Evolutionary conservation across 2,888 invertebrate species (phyloP).

Genomic region (Abrostola triplasia): DNA sequence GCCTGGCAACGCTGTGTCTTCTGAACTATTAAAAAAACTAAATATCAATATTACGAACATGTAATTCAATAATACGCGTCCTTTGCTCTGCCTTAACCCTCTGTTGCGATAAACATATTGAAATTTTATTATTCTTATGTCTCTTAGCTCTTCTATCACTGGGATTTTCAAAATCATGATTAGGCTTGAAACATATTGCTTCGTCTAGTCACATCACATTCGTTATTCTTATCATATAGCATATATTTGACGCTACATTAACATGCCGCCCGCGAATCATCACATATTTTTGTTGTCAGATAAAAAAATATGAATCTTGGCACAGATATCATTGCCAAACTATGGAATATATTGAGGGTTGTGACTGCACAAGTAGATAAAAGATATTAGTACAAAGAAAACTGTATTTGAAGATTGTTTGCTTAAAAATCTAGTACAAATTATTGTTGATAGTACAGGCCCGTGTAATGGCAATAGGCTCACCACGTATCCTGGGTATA

Average conservation of each 20-base stretch:
- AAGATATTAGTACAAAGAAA: neutral
- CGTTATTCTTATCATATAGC: conserved; percentile 1
- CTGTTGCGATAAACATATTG: no score
- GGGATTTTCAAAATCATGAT: no score
- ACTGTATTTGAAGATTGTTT: no score
- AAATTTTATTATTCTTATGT: no score
- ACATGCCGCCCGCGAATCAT: conserved; percentile 2
- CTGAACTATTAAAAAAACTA: neutral
- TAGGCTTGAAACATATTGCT: neutral
- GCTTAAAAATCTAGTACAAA: no score
- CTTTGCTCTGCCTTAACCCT: no score
- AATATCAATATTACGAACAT: neutral
- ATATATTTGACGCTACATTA: conserved; percentile 3
- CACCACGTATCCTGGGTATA: no score
- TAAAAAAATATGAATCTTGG: conserved; percentile 6
- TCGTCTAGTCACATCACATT: neutral
- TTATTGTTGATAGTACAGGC: no score
- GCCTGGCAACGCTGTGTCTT: no score
- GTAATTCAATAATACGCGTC: neutral
- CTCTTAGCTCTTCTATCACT: no score
- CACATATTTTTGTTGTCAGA: conserved; percentile 5
- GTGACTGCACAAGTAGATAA: neutral
- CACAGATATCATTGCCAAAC: neutral
- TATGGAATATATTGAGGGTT: neutral
- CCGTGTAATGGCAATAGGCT: no score